phyloP scores from a whole-genome alignment of 23 tunicate species.

The Aplidium turbinatum region DNA sequence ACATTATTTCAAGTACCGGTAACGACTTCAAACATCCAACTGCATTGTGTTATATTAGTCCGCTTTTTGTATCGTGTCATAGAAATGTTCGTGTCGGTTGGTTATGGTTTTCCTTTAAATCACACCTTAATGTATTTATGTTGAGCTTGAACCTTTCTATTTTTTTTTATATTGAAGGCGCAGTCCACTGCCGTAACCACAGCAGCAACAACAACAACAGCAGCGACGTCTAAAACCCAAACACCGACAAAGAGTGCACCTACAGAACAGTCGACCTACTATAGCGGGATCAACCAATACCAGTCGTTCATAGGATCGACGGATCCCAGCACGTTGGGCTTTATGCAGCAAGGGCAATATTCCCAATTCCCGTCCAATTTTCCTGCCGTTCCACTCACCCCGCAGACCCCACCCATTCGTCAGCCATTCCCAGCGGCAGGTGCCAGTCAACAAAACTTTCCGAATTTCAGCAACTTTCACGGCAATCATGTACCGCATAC shows the following conservation, averaged over 20 bases:
- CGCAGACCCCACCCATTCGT: conserved; percentile 19
- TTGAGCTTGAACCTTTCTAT: too few relatives aligned
- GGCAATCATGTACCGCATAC: conserved; percentile 34
- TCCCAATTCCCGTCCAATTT: conserved; percentile 11
- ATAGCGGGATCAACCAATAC: conserved; percentile 53
- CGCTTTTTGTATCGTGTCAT: not conserved
- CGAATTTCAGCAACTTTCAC: conserved; percentile 19
- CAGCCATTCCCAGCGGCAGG: not conserved
- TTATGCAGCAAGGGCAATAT: conserved; percentile 25
- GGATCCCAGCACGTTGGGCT: conserved; percentile 26
- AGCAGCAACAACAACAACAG: conserved; percentile 9
- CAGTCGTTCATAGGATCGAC: conserved; percentile 62
- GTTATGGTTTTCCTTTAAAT: too few relatives aligned
- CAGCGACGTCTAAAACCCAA: not conserved
- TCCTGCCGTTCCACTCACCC: conserved; percentile 15
- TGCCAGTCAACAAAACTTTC: conserved; percentile 18
- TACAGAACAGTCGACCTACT: conserved; percentile 16
- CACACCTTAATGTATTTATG: too few relatives aligned
- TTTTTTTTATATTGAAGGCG: too few relatives aligned
- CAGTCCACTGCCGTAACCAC: too few relatives aligned
- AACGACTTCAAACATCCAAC: too few relatives aligned
- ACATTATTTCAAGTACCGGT: too few relatives aligned
- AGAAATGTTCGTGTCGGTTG: conserved; percentile 3
- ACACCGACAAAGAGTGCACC: conserved; percentile 26
- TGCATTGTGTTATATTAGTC: too few relatives aligned